Evolutionary conservation across 2,113 vertebrate genomes (phyloP).

Genomic region (Emydura subglobosa): DNA sequence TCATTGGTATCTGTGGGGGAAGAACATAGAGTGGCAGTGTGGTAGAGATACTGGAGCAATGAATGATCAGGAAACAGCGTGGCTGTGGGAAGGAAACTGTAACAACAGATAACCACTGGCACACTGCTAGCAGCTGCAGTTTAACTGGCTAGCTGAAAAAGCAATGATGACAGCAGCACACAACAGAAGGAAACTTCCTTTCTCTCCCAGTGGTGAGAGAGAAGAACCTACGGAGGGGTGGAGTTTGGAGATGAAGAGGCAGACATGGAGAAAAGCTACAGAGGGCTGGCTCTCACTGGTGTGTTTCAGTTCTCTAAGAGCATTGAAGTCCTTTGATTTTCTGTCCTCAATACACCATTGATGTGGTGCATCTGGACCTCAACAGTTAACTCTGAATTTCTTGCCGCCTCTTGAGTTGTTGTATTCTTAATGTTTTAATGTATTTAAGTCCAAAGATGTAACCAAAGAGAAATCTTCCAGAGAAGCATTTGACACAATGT

Average conservation of each 20-base stretch:
- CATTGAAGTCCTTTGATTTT: background rate
- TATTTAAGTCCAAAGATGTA: background rate
- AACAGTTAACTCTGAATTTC: background rate
- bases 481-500: background rate
- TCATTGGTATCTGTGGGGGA: background rate
- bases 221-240: background rate
- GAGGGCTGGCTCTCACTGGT: background rate
- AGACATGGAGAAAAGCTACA: background rate
- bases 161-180: fast-evolving
- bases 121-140: background rate
- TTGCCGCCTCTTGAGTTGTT: background rate
- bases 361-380: fast-evolving
- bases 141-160: fast-evolving
- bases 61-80: background rate
- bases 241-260: background rate
- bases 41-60: background rate
- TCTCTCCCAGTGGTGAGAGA: background rate
- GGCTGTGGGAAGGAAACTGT: background rate
- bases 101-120: background rate
- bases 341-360: background rate
- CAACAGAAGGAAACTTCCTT: background rate
- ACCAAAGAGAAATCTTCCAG: background rate
- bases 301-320: background rate
- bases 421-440: background rate
- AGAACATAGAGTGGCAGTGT: background rate